Percentiles rank a stretch among this genome's conserved stretches.
phyloP scores from a whole-genome alignment of 2,113 vertebrate species.

The Corythornis madagascariensis region DNA sequence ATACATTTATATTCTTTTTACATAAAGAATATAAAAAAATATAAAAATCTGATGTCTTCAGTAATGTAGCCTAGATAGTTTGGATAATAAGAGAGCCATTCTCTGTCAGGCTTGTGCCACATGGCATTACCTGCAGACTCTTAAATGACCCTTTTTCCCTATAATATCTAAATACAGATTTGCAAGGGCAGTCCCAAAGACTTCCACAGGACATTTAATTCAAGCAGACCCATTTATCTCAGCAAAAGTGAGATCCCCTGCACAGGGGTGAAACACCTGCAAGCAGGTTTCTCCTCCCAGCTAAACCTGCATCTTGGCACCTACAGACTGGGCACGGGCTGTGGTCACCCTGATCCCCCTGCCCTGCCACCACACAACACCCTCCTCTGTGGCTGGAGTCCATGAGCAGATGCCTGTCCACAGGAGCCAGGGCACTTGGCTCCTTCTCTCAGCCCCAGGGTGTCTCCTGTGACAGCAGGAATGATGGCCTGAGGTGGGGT shows the following conservation, averaged over 20 bases:
- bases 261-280: fast-evolving
- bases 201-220: not conserved
- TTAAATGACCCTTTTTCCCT: not conserved
- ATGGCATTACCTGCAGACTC: not conserved
- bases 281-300: not conserved
- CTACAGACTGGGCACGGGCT: not conserved
- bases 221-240: not conserved
- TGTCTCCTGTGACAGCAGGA: not conserved
- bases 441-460: not conserved
- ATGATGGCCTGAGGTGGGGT: not conserved
- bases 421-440: not conserved
- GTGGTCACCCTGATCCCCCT: not conserved
- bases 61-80: not conserved
- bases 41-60: not conserved
- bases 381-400: not conserved
- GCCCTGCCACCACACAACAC: not conserved
- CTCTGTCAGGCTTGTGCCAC: not conserved
- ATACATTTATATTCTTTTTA: too few species aligned
- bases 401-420: not conserved
- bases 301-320: not conserved
- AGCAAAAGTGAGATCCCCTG: not conserved
- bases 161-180: not conserved
- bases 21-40: too few species aligned
- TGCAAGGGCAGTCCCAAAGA: not conserved
- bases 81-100: not conserved